Evolutionary conservation across 2,888 invertebrate species (phyloP).

Genomic region (Parascotia fuliginaria): DNA sequence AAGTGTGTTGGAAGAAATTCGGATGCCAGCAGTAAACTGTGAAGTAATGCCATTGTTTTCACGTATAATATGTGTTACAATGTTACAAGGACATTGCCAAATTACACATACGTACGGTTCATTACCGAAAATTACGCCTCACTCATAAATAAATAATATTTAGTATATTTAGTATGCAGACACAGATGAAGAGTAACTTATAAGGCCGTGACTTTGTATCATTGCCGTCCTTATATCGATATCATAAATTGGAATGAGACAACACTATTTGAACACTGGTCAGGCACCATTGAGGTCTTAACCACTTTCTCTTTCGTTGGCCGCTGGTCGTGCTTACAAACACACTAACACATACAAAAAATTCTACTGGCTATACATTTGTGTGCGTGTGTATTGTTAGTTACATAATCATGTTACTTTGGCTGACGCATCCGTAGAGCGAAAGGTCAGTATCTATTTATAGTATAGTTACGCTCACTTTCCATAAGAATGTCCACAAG

Average conservation of each 20-base stretch:
- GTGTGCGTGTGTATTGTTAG: slow-evolving; percentile 55
- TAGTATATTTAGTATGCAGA: too few species aligned
- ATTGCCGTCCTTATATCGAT: slow-evolving; percentile 37
- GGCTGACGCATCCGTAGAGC: slow-evolving; percentile 76
- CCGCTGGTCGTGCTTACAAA: slow-evolving; percentile 53
- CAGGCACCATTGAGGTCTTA: slow-evolving; percentile 66
- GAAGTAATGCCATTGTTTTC: slow-evolving; percentile 9
- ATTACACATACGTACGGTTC: slow-evolving; percentile 9
- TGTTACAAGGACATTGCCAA: slow-evolving; percentile 37
- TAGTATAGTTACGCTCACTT: slow-evolving; percentile 70
- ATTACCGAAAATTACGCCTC: background rate
- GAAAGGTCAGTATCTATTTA: slow-evolving; percentile 82
- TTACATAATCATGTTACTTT: slow-evolving; percentile 77
- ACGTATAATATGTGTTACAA: slow-evolving; percentile 26
- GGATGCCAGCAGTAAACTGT: background rate
- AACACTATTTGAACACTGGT: slow-evolving; percentile 56
- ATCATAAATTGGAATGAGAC: slow-evolving; percentile 30
- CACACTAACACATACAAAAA: slow-evolving; percentile 47
- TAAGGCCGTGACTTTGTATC: background rate
- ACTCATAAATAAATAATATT: background rate
- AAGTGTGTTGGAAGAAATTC: background rate
- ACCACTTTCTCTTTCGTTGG: slow-evolving; percentile 82
- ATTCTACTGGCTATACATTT: slow-evolving; percentile 25
- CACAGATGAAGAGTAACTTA: too few species aligned
- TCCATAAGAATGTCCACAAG: slow-evolving; percentile 67